Evolutionary conservation across 2,797 vertebrate genomes (phyloP), one percentile per base, ranked within the genome.

Genomic region (Typhlichthys eigenmanni): DNA sequence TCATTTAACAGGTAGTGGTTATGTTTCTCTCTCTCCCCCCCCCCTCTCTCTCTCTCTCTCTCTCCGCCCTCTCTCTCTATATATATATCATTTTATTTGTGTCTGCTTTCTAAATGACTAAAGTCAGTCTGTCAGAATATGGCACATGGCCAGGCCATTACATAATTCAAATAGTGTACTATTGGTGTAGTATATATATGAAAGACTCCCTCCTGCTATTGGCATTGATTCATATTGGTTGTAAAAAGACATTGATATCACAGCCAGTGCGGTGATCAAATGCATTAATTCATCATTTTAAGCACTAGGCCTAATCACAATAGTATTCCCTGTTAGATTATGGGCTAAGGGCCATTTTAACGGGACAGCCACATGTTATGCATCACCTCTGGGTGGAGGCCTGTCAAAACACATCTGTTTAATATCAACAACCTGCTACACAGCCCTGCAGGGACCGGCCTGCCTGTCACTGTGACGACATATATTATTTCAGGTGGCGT

Each of bases 371-470:
- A 86, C 80, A 85, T 85, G 77, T 79, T 69, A 72, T 46, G 69
- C 71, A 81, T 81, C 79, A 76, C 66, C 72, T 70, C 66, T 57
- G 62, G 55, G 60, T 71, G 79, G 70, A 66, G 60, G 69, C 74
- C 79, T 55, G 78, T 86, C 66, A 85, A 80, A 82, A 84, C 82
- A 88, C 85, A 85, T 83, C 80, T 81, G 79, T 67, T 64, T 72
- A 58, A 62, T 58, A 16, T 60, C 64, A 74, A 55, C 61, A n/a
- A 3, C 17, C 65, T 56, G 50, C 13, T 48, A 17, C 46, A 48
- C 67, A 58, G 32, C 58, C 2, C 67, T 43, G 72, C 71, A 49
- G 69, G 55, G 59, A 76, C 75, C 3, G 24, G 24, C 24, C 24
- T 24, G 24, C 24, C 24, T 55, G 59, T 3, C 29, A 16, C 60